Conservation (phyloP, 2,797 vertebrate species). For the Paratrypauchen microcephalus region DNA sequence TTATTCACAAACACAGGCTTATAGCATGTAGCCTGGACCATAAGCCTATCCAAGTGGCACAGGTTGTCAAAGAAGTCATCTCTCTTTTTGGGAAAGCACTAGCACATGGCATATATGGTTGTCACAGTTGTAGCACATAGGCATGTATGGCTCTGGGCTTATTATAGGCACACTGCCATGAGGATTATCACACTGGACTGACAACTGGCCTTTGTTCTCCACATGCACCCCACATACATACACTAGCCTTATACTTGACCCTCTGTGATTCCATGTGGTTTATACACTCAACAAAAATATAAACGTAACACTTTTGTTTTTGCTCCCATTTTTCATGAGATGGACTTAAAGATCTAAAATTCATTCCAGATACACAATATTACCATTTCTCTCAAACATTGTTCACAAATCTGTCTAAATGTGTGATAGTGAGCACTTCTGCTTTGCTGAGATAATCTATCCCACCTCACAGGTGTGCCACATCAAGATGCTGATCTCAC, state of each 20-base stretch:
- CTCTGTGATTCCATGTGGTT: constrained; percentile 14
- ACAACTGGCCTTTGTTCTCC: constrained; percentile 71
- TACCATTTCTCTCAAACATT: too few species aligned
- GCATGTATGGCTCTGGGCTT: constrained; percentile 69
- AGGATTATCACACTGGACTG: constrained; percentile 62
- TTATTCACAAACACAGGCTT: constrained; percentile 4
- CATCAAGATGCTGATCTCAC: too few species aligned
- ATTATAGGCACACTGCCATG: constrained; percentile 65
- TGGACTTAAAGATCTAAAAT: too few species aligned
- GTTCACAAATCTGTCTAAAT: too few species aligned
- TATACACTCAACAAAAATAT: too few species aligned
- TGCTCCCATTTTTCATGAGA: too few species aligned
- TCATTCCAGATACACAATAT: too few species aligned
- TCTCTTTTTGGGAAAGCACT: constrained; percentile 48
- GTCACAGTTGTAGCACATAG: constrained; percentile 59
- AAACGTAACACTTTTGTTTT: too few species aligned
- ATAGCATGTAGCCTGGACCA: background rate
- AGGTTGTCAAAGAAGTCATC: constrained; percentile 33
- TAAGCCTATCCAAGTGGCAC: constrained; percentile 16
- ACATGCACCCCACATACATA: constrained; percentile 34
- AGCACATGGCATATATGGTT: constrained; percentile 59
- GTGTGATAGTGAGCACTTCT: too few species aligned
- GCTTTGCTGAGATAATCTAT: too few species aligned
- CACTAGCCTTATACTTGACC: constrained; percentile 16
- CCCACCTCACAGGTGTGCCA: too few species aligned